Evolutionary conservation across 2,113 vertebrate genomes (phyloP).

Genomic region (Ochotona curzoniae): DNA sequence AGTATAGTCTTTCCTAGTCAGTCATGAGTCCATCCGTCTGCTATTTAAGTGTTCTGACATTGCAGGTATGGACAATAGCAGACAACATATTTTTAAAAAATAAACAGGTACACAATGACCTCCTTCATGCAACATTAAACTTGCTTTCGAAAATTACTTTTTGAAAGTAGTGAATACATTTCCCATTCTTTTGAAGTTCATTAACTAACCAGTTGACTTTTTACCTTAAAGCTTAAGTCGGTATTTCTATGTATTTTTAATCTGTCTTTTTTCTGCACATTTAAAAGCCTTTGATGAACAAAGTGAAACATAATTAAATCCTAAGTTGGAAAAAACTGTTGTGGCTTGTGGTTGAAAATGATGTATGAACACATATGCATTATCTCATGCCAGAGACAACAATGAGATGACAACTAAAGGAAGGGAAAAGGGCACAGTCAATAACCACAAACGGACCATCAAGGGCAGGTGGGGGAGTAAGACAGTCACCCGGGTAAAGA

Average conservation of each 20-base stretch:
- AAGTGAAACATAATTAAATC: constrained; percentile 39
- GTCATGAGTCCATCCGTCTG: too few species aligned
- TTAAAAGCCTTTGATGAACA: constrained; percentile 41
- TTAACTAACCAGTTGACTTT: constrained; percentile 55
- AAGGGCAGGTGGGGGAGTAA: background rate
- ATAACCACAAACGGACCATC: background rate
- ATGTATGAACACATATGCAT: background rate
- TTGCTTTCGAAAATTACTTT: constrained; percentile 49
- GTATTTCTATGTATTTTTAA: constrained; percentile 67
- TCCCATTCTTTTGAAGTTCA: constrained; percentile 50
- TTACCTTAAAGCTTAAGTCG: constrained; percentile 53
- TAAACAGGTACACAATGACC: background rate
- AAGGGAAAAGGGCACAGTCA: constrained; percentile 24
- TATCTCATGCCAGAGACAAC: constrained; percentile 5
- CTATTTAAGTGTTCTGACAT: too few species aligned
- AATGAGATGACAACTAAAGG: background rate
- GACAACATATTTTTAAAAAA: constrained; percentile 4
- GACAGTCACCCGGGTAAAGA: background rate
- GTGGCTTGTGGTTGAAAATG: constrained; percentile 32
- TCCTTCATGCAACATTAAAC: background rate
- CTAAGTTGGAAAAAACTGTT: background rate
- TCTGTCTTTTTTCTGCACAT: constrained; percentile 12
- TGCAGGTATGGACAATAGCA: background rate
- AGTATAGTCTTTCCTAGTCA: too few species aligned
- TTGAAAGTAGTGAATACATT: background rate